Conservation (phyloP, 2,113 vertebrate species). For the Lycaon pictus region DNA sequence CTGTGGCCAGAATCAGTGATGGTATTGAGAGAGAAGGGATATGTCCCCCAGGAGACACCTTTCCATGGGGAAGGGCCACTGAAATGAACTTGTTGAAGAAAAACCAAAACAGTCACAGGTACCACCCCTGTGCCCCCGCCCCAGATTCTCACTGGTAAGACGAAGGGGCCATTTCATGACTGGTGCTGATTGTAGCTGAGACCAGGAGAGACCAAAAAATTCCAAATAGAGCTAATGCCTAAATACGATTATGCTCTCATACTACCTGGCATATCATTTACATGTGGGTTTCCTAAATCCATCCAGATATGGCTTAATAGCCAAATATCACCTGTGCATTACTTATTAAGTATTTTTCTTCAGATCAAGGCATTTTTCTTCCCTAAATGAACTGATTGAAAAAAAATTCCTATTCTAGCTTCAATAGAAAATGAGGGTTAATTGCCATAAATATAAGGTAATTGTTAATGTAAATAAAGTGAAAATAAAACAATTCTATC, state of each 20-base stretch:
- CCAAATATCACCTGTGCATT: neutral
- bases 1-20: accelerated
- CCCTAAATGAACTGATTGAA: neutral
- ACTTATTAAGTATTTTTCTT: slow-evolving; percentile 32
- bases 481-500: neutral
- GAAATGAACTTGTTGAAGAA: neutral
- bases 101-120: neutral
- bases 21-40: neutral
- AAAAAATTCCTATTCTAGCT: neutral
- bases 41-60: neutral
- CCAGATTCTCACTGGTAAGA: neutral
- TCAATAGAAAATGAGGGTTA: slow-evolving; percentile 8
- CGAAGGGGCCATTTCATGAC: neutral
- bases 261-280: neutral
- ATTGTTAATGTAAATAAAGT: slow-evolving; percentile 11
- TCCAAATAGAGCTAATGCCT: neutral
- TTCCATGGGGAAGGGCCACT: neutral
- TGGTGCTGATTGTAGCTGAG: neutral
- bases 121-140: neutral
- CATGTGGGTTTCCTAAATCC: slow-evolving; percentile 33
- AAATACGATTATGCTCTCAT: neutral
- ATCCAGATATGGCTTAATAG: neutral
- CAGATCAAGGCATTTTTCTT: slow-evolving; percentile 5
- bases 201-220: neutral
- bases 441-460: neutral